Conservation (phyloP, 1,140 invertebrate species). For the Pomphorhynchus laevis region DNA sequence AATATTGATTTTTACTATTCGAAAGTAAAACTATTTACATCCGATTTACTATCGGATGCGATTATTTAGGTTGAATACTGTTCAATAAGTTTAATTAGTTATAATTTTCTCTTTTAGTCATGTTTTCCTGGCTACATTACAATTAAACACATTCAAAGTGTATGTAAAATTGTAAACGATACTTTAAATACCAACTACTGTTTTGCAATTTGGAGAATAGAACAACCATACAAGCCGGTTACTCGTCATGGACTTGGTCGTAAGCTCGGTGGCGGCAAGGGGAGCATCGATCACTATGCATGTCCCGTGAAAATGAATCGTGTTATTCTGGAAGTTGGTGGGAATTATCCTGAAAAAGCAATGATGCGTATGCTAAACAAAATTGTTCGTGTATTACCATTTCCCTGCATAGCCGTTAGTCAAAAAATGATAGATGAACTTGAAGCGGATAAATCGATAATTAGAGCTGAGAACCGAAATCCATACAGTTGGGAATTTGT, state of each 20-base stretch:
- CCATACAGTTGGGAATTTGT: constrained; percentile 54
- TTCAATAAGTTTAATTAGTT: no score
- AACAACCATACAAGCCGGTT: constrained; percentile 64
- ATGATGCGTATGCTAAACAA: constrained; percentile 22
- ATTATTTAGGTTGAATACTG: no score
- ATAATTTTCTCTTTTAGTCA: constrained; percentile 26
- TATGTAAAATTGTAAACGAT: constrained; percentile 34
- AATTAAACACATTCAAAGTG: constrained; percentile 47
- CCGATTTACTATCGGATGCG: no score
- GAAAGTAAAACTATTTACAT: no score
- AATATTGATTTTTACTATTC: no score
- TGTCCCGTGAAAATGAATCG: constrained; percentile 54
- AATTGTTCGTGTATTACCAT: constrained; percentile 41
- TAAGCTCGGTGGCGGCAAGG: constrained; percentile 77
- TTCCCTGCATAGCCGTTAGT: constrained; percentile 43
- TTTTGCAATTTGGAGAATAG: constrained; percentile 77
- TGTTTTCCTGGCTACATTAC: constrained; percentile 39
- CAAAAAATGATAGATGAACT: constrained; percentile 34
- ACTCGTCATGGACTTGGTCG: constrained; percentile 57
- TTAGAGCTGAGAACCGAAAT: constrained; percentile 31
- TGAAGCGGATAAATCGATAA: constrained; percentile 26
- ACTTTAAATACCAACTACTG: constrained; percentile 34
- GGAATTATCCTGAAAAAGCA: constrained; percentile 47
- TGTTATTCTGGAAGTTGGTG: constrained; percentile 73
- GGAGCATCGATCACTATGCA: constrained; percentile 62